Percentiles rank a stretch among this genome's conserved stretches.
These are phyloP conservation scores for Hoplodrina ambigua DNA, from an alignment of 2,888 invertebrate species.

Conservation along the genomic window DNA sequence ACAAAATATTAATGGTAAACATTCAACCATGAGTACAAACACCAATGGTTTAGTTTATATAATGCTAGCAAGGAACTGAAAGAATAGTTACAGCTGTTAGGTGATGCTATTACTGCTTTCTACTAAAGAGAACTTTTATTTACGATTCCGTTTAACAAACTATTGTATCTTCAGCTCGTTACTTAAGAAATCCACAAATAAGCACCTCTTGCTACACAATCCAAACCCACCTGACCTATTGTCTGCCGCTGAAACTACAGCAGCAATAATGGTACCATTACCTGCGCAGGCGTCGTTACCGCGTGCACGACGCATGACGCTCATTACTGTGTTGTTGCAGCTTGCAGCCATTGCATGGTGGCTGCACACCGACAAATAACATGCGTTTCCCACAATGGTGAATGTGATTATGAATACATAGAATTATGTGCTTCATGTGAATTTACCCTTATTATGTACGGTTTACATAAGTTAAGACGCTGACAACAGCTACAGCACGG, in stretches of 20 bases:
- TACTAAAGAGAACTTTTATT: not conserved
- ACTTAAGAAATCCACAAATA: conserved; percentile 16
- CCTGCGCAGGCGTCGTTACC: conserved; percentile 44
- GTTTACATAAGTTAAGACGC: not conserved
- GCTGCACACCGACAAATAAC: conserved; percentile 25
- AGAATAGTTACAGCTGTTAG: no score
- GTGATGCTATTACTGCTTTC: no score
- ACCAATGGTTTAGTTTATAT: no score
- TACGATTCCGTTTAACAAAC: conserved; percentile 1
- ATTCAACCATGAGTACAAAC: no score
- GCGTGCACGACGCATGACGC: conserved; percentile 38
- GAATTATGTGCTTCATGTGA: not conserved
- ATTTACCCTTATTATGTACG: not conserved
- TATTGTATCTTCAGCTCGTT: conserved; percentile 2
- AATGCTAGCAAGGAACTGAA: no score
- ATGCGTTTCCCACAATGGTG: conserved; percentile 32
- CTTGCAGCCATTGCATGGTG: conserved; percentile 42
- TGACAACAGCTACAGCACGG: no score
- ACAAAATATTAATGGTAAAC: no score
- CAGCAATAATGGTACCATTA: conserved; percentile 21
- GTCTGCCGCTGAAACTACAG: conserved; percentile 36
- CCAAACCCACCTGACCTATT: conserved; percentile 14
- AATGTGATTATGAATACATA: conserved; percentile 10
- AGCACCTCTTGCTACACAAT: conserved; percentile 31
- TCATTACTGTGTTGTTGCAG: conserved; percentile 47